Evolutionary conservation across 1,140 invertebrate genomes (phyloP), one percentile per base, ranked within the genome.

Genomic region (Drosophila mojavensis): DNA sequence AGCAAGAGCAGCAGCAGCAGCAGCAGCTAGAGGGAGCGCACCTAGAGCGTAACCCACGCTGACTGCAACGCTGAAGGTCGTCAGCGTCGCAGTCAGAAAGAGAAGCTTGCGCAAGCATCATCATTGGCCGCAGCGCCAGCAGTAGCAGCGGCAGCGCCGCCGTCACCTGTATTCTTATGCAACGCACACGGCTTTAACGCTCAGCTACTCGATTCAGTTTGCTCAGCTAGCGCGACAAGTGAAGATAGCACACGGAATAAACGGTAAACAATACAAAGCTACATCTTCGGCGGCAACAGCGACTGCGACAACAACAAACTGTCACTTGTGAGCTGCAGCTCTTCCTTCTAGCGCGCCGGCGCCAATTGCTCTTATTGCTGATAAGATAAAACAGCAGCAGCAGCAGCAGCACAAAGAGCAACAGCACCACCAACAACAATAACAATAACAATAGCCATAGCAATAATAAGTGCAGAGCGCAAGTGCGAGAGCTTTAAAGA

Each of bases 201-300:
- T 48, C 79, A 71, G 17, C 58, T 69, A 33, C 80, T 90, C 66
- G 78, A 85, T 88, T 86, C 74, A 90, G 81, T 88, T 85, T 71
- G 67, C 56, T 74, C 70, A 70, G 78, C 78, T 71, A 61, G 58
- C 66, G 86, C 86, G 84, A 81, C 86, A 89, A 89, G 81, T 89
- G 78, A 85, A 89, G 85, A 84, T 83, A 85, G 66, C 82, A 72
- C 71, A 58, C 80, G 62, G 43, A 61, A 74, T 54, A 84, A 54
- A 64, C 69, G 62, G 54, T 55, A 65, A 64, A 65, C 20, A 65
- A 51, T 41, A 50, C 43, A 80, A 67, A 60, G 43, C 56, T 15
- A 72, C 48, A 81, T 39, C 43, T 61, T 51, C 54, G 10, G 28
- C 33, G 1, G 9, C 36, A 7, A 13, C 56, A 48, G 45, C 59